Conservation (phyloP, 2,113 vertebrate genomes). For the Nothocercus nigrocapillus region DNA sequence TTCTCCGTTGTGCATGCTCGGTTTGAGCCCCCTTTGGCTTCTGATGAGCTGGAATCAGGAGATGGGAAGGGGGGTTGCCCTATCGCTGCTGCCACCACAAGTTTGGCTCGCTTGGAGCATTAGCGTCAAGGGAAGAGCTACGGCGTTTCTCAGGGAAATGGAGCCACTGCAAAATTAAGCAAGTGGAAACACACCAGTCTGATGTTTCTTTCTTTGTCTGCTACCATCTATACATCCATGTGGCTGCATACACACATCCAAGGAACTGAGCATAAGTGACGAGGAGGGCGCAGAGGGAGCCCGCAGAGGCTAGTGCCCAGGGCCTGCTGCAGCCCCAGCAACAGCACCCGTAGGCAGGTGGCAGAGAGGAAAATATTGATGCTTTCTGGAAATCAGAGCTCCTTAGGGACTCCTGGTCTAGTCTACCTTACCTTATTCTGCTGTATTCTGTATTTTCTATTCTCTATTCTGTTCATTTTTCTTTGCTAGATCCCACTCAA, state of each 20-base stretch:
- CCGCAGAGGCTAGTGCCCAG: background rate
- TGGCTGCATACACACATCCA: background rate
- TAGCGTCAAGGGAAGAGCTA: background rate
- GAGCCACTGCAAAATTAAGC: background rate
- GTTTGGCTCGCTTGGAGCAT: background rate
- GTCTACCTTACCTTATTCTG: background rate
- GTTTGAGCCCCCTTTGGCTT: background rate
- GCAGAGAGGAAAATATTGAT: background rate
- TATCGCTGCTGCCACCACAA: background rate
- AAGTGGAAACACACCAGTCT: background rate
- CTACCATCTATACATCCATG: constrained; percentile 67
- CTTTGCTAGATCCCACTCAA: background rate
- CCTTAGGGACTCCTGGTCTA: background rate
- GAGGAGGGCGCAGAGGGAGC: constrained; percentile 48
- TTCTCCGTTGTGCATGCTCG: constrained; percentile 48
- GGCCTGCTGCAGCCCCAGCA: fast-evolving
- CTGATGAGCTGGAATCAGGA: background rate
- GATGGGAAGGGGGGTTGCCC: background rate
- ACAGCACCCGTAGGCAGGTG: background rate
- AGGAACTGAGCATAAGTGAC: constrained; percentile 57
- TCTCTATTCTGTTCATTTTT: background rate
- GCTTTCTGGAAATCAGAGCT: background rate
- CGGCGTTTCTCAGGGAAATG: background rate
- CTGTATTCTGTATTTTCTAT: too few species aligned
- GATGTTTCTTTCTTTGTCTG: constrained; percentile 64